Percentiles rank a stretch among this genome's conserved stretches.
phyloP scores from a whole-genome alignment of 1,140 invertebrate species.

The Trichoplusia ni region DNA sequence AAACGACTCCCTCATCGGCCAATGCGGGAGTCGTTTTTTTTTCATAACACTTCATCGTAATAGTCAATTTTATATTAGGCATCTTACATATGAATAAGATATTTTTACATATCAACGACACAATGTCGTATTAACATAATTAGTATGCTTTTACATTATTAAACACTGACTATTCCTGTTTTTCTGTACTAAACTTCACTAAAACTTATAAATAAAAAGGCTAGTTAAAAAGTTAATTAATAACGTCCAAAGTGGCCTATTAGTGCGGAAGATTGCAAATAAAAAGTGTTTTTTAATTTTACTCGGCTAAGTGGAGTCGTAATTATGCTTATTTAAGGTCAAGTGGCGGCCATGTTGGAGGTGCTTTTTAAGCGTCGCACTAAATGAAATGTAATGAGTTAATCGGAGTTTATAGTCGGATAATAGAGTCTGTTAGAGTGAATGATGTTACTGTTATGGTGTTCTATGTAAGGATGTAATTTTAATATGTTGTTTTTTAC shows the following conservation, averaged over 20 bases:
- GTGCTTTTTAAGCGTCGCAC: not conserved
- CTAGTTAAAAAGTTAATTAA: conserved; percentile 3
- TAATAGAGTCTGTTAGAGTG: no score
- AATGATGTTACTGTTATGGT: not conserved
- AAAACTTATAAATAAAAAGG: not conserved
- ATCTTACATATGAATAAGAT: no score
- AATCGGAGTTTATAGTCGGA: not conserved
- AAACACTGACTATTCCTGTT: no score
- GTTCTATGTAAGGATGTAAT: not conserved
- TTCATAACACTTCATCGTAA: no score
- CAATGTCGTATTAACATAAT: no score
- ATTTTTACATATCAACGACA: no score
- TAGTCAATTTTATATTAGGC: no score
- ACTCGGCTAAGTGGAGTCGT: not conserved
- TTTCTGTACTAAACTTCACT: not conserved
- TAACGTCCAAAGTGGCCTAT: not conserved
- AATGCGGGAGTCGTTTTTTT: no score
- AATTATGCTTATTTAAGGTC: conserved; percentile 5
- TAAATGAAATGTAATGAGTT: not conserved
- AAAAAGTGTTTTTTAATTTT: conserved; percentile 14
- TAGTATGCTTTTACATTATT: no score
- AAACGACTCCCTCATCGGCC: no score
- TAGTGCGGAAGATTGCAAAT: not conserved
- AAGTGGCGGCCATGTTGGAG: not conserved
- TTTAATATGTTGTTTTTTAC: not conserved